These are phyloP conservation scores for Campoplex capitator DNA, from an alignment of 2,888 invertebrate genomes.

Conservation along the genomic window DNA sequence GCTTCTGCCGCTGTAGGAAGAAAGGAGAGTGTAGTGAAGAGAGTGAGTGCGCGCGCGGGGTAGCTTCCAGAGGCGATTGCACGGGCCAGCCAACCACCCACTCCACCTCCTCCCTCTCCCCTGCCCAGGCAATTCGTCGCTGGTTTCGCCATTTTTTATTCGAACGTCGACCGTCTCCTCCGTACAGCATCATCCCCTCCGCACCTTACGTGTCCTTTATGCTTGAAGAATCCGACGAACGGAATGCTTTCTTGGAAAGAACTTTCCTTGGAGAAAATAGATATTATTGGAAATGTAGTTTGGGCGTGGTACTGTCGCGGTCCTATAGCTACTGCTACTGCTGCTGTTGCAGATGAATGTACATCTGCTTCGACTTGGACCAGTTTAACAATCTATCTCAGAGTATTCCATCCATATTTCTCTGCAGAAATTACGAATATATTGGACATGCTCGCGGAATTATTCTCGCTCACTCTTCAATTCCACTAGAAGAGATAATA, in stretches of 20 bases:
- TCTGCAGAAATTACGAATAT: not conserved
- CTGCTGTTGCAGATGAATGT: not conserved
- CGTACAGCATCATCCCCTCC: slow-evolving; percentile 43
- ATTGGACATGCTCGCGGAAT: slow-evolving; percentile 6
- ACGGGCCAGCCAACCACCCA: slow-evolving; percentile 66
- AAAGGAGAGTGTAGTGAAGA: slow-evolving; percentile 61
- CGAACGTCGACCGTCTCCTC: slow-evolving; percentile 60
- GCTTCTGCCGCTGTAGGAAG: slow-evolving; percentile 58
- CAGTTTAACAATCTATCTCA: not conserved
- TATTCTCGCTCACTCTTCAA: slow-evolving; percentile 38
- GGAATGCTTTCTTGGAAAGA: slow-evolving; percentile 48
- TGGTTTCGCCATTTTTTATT: slow-evolving; percentile 77
- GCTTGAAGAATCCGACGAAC: slow-evolving; percentile 59
- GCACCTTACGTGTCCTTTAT: slow-evolving; percentile 54
- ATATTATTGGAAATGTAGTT: slow-evolving; percentile 61
- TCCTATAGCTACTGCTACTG: slow-evolving; percentile 5
- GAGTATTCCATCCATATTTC: slow-evolving; percentile 4
- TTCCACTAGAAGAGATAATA: slow-evolving; percentile 46
- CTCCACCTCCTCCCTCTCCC: slow-evolving; percentile 61
- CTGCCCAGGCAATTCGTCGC: slow-evolving; percentile 75
- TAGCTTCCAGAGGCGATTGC: slow-evolving; percentile 68
- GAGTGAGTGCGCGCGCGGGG: slow-evolving; percentile 71
- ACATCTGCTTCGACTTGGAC: slow-evolving; percentile 1
- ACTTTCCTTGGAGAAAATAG: slow-evolving; percentile 52
- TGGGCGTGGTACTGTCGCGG: slow-evolving; percentile 62